Percentiles rank a stretch among this genome's conserved stretches.
Conservation (phyloP, 2,888 invertebrate genomes). For the Pyralis farinalis region DNA sequence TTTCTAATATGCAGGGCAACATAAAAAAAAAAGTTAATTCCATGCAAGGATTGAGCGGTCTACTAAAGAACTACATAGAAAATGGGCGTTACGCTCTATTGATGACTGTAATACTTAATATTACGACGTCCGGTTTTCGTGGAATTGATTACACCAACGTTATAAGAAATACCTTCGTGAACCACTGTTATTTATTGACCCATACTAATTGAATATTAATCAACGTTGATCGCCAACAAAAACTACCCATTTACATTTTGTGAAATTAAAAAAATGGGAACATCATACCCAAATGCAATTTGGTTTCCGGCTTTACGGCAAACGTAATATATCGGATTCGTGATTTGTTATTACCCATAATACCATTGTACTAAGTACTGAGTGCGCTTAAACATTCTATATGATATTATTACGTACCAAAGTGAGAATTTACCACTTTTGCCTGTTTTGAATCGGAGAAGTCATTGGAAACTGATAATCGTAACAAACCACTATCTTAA, state of each 20-base stretch:
- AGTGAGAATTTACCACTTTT: too few species aligned
- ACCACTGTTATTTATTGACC: slow-evolving; percentile 29
- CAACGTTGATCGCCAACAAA: slow-evolving; percentile 20
- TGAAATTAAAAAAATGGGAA: slow-evolving; percentile 8
- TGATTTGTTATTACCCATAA: too few species aligned
- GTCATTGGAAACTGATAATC: too few species aligned
- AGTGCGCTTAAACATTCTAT: too few species aligned
- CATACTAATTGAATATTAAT: slow-evolving; percentile 27
- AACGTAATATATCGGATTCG: too few species aligned
- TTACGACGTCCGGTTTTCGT: slow-evolving; percentile 49
- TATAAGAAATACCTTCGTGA: slow-evolving; percentile 31
- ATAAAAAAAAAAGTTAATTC: too few species aligned
- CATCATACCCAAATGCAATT: slow-evolving; percentile 7
- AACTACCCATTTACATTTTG: slow-evolving; percentile 15
- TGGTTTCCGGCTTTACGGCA: slow-evolving; percentile 7
- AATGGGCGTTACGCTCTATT: slow-evolving; percentile 52
- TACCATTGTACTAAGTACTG: too few species aligned
- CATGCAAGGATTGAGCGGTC: neutral
- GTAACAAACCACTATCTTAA: too few species aligned
- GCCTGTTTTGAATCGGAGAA: too few species aligned
- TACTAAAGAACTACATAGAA: slow-evolving; percentile 30
- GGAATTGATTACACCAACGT: slow-evolving; percentile 31
- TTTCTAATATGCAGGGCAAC: too few species aligned
- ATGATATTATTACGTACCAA: too few species aligned
- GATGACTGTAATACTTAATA: slow-evolving; percentile 44